Base-by-base conservation (phyloP, 2,113 vertebrate species). In the Chiloscyllium plagiosum region DNA sequence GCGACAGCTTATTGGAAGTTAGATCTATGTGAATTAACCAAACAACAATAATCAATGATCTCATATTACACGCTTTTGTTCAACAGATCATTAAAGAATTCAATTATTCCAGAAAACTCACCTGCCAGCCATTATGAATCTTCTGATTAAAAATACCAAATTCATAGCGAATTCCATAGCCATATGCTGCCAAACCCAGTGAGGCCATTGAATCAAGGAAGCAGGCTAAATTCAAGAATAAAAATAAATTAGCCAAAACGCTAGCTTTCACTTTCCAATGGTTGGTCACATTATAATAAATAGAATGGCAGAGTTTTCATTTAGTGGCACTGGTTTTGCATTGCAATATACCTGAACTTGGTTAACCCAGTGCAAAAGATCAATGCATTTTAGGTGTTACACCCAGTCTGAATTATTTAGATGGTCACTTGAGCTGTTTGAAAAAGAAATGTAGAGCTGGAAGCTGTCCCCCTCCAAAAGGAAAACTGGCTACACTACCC, bases 131-230 rank as follows among this genome's bases (percentile, higher is more conserved):
- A 0, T 98, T 97, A 0, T 97, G 96, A 95, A 99, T 98, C 97
- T 97, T 99, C 97, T 99, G 98, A 96, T 99, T 99, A 97, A 99
- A 99, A 97, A 99, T 99, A 24, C 98, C 98, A n/a, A 99, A 99
- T 96, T 99, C 98, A 0, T 99, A 99, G 95, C 98, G 98, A 97
- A 99, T 99, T 80, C 98, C 98, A 0, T 99, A 99, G 56, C 98
- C 98, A 0, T 99, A 99, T 0, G 98, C 98, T 0, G 98, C 98
- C 96, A 99, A 97, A 42, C 98, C 98, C 96, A 99, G 96, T 0
- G 98, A 98, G 26, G 98, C 98, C 98, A 99, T 98, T 0, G 98
- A 99, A 96, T 99, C 98, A 96, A 99, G 97, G 96, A 99, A 99
- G 96, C 98, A 99, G 96, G 98, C 98, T 99, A 96, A n/a, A 97